A percentile compares a stretch with the other conserved stretches of the same genome.
Evolutionary conservation across 2,888 invertebrate species (phyloP).

Genomic region (Agrotis clavis): DNA sequence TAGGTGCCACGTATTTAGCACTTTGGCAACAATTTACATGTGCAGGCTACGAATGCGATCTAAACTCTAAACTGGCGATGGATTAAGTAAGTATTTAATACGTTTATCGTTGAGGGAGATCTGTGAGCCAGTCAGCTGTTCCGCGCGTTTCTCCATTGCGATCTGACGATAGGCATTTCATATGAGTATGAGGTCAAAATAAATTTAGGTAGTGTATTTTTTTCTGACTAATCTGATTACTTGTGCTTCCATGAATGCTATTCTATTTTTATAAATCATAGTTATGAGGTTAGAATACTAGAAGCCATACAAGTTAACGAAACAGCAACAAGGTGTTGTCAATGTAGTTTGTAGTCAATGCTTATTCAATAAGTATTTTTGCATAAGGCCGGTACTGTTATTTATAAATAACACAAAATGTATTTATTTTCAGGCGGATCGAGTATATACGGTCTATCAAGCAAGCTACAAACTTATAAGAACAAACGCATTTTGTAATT

Average conservation of each 20-base stretch:
- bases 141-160: constrained; percentile 57
- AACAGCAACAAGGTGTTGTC: constrained; percentile 35
- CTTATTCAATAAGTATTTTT: constrained; percentile 31
- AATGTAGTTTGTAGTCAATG: constrained; percentile 33
- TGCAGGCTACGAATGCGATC: constrained; percentile 24
- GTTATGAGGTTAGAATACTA: constrained; percentile 29
- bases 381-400: neutral
- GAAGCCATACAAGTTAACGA: constrained; percentile 55
- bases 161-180: constrained; percentile 50
- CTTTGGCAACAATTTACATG: constrained; percentile 63
- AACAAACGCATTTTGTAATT: neutral
- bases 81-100: constrained; percentile 59
- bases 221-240: constrained; percentile 34
- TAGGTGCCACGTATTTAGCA: constrained; percentile 65
- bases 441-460: constrained; percentile 18
- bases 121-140: constrained; percentile 60
- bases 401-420: constrained; percentile 25
- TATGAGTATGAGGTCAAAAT: constrained; percentile 44
- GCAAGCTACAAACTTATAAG: constrained; percentile 13
- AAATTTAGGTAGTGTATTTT: constrained; percentile 36
- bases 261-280: constrained; percentile 50
- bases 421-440: constrained; percentile 47
- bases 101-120: constrained; percentile 59
- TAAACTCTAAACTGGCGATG: constrained; percentile 41
- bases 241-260: constrained; percentile 2